Evolutionary conservation across 2,113 vertebrate genomes (phyloP), one percentile per base, ranked within the genome.

Genomic region (rabbit (Oryctolagus cuniculus)): DNA sequence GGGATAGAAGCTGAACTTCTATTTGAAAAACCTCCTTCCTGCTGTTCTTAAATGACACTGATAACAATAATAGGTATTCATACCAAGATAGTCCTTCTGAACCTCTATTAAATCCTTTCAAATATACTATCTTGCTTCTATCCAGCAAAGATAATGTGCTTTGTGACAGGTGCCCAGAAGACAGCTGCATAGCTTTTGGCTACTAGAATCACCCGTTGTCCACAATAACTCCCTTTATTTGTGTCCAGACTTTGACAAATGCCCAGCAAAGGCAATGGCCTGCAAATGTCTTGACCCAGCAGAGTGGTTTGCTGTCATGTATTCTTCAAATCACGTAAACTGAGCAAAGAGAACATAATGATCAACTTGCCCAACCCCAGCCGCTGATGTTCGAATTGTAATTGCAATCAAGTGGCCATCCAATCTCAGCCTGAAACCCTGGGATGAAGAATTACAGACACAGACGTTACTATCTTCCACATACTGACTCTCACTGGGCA

Each of bases 41-140:
- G 96, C 95, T 97, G 83, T 69, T 92, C 86, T 95, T 92, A 97
- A 97, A 94, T 94, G 92, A 90, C 49, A 88, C 88, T 95, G 95
- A 92, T 92, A 93, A 92, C 77, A 96, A 96, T 94, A 96, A 95
- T 77, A 83, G 88, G 69, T 85, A 87, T 97, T 97, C 96, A 95
- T 93, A 95, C 51, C 70, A 80, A 96, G 55, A 94, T 53, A 34
- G 61, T 87, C 86, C 72, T 95, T 95, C 81, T 72, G 88, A 89
- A 93, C 78, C 69, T 97, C 91, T 93, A 93, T 97, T 92, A 96
- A 95, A 90, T 95, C 93, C 61, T 96, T 95, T 93, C 93, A 95
- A 96, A 96, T 91, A 96, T 87, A 94, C 74, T 93, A 67, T 75
- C 64, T 85, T 79, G 53, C 89, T 93, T 93, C 87, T 78, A 58